These are phyloP conservation scores for Monopis laevigella DNA, from an alignment of 2,888 invertebrate genomes.

Conservation along the genomic window DNA sequence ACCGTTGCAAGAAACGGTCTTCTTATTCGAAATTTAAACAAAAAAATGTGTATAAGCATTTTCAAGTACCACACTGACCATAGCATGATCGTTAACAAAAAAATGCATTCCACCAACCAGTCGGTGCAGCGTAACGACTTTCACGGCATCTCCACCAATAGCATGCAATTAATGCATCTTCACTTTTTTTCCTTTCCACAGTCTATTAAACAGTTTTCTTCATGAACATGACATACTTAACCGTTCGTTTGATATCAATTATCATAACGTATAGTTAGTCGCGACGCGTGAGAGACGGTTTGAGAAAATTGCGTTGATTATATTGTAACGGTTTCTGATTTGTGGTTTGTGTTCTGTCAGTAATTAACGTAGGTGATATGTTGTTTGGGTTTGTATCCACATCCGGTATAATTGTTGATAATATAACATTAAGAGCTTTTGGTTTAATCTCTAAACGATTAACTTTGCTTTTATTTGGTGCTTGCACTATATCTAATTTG, in stretches of 20 bases:
- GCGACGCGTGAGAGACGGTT: constrained; percentile 6
- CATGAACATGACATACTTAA: constrained; percentile 35
- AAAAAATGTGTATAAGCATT: too few relatives aligned
- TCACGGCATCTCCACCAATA: constrained; percentile 52
- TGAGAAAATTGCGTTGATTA: constrained; percentile 4
- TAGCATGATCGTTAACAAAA: neutral
- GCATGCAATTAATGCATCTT: constrained; percentile 50
- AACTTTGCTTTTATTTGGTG: too few relatives aligned
- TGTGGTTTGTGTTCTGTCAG: neutral
- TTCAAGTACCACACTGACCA: neutral
- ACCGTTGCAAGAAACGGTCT: too few relatives aligned
- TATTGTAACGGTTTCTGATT: constrained; percentile 7
- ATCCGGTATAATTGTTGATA: too few relatives aligned
- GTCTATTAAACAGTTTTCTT: constrained; percentile 56
- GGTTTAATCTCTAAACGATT: too few relatives aligned
- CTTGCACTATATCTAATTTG: too few relatives aligned
- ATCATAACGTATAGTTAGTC: constrained; percentile 7
- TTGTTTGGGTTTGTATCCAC: too few relatives aligned
- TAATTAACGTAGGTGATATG: too few relatives aligned
- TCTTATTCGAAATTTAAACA: too few relatives aligned
- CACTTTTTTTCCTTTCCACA: constrained; percentile 46
- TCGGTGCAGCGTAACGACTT: constrained; percentile 53
- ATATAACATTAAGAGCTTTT: too few relatives aligned
- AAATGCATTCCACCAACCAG: constrained; percentile 8
- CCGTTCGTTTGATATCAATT: constrained; percentile 14